Evolutionary conservation across 2,797 vertebrate species (phyloP).

Genomic region (Sebastes variabilis): DNA sequence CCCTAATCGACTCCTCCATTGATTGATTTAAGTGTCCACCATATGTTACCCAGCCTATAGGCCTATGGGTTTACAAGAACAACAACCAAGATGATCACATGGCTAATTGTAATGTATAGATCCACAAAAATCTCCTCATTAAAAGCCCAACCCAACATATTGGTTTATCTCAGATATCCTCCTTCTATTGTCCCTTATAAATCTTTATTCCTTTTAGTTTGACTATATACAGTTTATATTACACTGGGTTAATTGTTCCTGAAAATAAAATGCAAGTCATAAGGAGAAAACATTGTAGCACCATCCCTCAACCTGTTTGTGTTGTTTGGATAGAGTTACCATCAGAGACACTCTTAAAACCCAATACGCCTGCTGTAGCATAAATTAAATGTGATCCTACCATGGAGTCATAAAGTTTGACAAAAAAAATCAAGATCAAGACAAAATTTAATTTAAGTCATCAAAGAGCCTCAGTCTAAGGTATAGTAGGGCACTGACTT

Average conservation of each 20-base stretch:
- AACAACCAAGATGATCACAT: not conserved
- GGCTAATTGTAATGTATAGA: not conserved
- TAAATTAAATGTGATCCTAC: not conserved
- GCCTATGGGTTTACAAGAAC: not conserved
- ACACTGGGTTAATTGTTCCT: not conserved
- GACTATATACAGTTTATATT: not conserved
- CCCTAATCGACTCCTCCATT: not conserved
- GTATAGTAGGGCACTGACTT: not conserved
- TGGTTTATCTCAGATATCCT: not conserved
- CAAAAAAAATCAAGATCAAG: not conserved
- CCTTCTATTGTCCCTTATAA: not conserved
- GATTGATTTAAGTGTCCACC: not conserved
- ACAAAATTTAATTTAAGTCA: not conserved
- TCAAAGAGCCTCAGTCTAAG: not conserved
- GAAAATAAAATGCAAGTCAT: not conserved
- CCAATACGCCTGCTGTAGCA: not conserved
- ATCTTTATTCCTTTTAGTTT: not conserved
- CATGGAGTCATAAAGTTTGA: not conserved
- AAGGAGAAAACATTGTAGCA: not conserved
- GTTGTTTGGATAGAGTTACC: not conserved
- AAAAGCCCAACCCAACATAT: not conserved
- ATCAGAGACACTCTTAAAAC: not conserved
- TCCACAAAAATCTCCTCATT: not conserved
- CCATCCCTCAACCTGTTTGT: not conserved
- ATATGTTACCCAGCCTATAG: not conserved